phyloP scores from a whole-genome alignment of 2,797 vertebrate species.

The Nannoperca obscura region DNA sequence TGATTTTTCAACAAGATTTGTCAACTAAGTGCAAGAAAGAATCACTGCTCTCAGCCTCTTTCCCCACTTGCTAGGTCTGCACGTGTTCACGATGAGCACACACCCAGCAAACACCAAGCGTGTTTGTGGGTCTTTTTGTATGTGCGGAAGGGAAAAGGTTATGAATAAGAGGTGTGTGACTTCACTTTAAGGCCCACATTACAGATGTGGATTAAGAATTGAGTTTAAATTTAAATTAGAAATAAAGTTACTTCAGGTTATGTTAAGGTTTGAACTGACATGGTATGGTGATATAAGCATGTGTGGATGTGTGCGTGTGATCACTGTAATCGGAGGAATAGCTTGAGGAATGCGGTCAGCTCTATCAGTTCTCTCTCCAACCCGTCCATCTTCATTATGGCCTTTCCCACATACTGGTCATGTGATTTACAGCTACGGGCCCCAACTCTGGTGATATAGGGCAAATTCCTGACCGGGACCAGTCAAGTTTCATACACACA shows the following conservation, averaged over 20 bases:
- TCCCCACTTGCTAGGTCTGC: background rate
- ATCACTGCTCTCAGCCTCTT: background rate
- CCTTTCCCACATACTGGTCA: slow-evolving; percentile 72
- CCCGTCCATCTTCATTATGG: slow-evolving; percentile 79
- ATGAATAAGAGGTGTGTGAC: background rate
- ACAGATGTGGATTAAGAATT: background rate
- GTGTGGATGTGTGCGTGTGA: background rate
- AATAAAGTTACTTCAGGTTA: background rate
- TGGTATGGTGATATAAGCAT: background rate
- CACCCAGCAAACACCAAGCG: background rate
- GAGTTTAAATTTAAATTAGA: background rate
- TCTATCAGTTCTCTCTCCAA: slow-evolving; percentile 60
- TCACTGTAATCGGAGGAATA: slow-evolving; percentile 47
- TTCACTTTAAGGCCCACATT: background rate
- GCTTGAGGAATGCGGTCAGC: slow-evolving; percentile 67
- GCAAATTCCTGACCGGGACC: slow-evolving; percentile 81
- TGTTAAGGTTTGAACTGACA: slow-evolving; percentile 1
- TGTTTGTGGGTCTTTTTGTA: slow-evolving; percentile 8
- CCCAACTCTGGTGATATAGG: slow-evolving; percentile 69
- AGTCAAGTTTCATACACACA: slow-evolving; percentile 71
- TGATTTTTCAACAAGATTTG: background rate
- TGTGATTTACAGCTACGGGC: slow-evolving; percentile 79
- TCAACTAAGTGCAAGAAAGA: slow-evolving; percentile 1
- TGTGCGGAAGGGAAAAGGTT: background rate
- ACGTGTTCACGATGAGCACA: background rate